Base-by-base conservation (phyloP, 2,888 invertebrate species). In the Anoplius nigerrimus region DNA sequence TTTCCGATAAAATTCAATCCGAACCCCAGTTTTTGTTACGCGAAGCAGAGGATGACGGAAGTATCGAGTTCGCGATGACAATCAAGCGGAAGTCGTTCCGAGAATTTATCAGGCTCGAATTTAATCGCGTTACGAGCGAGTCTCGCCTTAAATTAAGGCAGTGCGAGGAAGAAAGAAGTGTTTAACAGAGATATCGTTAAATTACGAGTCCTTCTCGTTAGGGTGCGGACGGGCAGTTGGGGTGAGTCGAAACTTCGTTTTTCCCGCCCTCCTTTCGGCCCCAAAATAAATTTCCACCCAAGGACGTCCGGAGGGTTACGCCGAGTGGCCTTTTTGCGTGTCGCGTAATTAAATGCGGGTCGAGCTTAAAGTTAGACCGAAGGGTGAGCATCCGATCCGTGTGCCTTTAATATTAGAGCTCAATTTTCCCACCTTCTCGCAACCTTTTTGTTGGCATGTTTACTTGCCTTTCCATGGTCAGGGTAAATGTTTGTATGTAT, bases 251-350 rank as follows among this genome's bases (percentile, higher is more conserved):
- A 63, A 61, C 61, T 69, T 66, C 66, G 74, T 73, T 75, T 71
- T 74, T 74, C 65, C 61, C 64, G 68, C 66, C 62, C 74, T 66
- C 63, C 71, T 69, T 71, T 71, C 74, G 66, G 67, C 66, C 74
- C 68, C 63, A 56, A 60, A 62, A 75, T 74, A 75, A 75, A 75
- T 75, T 75, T 69, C 64, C 69, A 65, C 60, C n/a, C 75, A 66
- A 71, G 71, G 69, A 69, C 71, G 68, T 60, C 69, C 68, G 57
- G 64, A 71, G 71, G 59, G 75, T 67, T 66, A 54, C 71, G 60
- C 62, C 24, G 34, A 66, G 62, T 42, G 46, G 66, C 65, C 34
- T 71, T 74, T 74, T 74, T 71, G 69, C 62, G 62, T 65, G 71
- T 65, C 66, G 57, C 58, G 60, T 75, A 75, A 74, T 73, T 69